These are phyloP conservation scores for Drosophila sp. DNA, from an alignment of 1,140 invertebrate genomes.

Conservation along the genomic window DNA sequence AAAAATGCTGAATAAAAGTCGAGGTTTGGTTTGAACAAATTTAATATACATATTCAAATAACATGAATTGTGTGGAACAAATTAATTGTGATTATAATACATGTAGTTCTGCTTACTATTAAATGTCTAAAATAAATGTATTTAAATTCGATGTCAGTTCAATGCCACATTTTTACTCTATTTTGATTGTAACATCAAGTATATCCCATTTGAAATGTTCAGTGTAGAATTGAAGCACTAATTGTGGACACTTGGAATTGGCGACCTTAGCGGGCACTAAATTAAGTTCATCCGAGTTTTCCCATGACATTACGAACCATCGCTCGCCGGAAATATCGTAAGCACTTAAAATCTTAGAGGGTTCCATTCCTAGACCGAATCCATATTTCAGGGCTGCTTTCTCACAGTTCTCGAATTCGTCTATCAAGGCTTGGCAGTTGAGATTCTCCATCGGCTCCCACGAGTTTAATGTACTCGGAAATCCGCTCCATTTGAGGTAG, in stretches of 20 bases:
- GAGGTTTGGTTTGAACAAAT: no score
- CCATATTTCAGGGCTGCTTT: conserved; percentile 87
- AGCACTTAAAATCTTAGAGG: conserved; percentile 96
- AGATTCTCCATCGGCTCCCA: conserved; percentile 95
- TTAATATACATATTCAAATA: no score
- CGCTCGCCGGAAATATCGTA: conserved; percentile 96
- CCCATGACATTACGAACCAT: conserved; percentile 99
- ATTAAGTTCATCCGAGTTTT: conserved; percentile 96
- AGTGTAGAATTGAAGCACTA: conserved; percentile 98
- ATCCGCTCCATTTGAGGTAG: conserved; percentile 96
- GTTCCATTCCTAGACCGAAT: conserved; percentile 95
- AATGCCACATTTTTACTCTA: neutral
- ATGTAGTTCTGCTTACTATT: no score
- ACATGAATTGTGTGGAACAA: no score
- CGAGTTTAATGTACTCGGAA: conserved; percentile 92
- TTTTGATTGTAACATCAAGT: conserved; percentile 85
- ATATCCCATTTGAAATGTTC: conserved; percentile 95
- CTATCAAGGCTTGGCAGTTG: conserved; percentile 95
- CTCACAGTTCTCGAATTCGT: conserved; percentile 92
- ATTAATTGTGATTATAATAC: no score
- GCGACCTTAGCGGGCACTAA: conserved; percentile 95
- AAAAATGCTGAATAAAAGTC: no score
- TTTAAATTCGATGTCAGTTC: no score
- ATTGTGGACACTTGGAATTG: conserved; percentile 95
- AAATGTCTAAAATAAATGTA: no score